phyloP scores from a whole-genome alignment of 2,113 vertebrate species.

The Pedetes capensis region DNA sequence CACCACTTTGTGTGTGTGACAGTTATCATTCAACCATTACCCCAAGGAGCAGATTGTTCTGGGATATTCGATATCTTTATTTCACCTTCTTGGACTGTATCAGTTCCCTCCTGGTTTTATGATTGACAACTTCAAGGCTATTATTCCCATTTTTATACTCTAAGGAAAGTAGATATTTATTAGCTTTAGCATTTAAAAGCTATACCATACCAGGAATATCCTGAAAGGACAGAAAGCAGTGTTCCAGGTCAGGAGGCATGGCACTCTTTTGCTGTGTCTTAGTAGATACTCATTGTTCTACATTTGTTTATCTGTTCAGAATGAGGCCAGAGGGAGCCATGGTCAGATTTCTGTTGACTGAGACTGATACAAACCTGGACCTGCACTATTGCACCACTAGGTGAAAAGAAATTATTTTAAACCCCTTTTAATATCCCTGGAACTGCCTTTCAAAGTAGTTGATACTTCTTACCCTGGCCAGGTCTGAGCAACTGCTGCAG shows the following conservation, averaged over 20 bases:
- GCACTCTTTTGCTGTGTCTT: not conserved
- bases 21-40: not conserved
- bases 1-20: not conserved
- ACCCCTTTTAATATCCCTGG: not conserved
- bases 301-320: slow-evolving; percentile 48
- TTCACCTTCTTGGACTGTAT: not conserved
- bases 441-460: slow-evolving; percentile 14
- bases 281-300: not conserved
- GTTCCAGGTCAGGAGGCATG: slow-evolving; percentile 20
- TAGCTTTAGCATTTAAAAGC: slow-evolving; percentile 15
- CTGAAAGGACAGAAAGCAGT: slow-evolving; percentile 16
- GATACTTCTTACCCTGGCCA: not conserved
- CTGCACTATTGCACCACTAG: not conserved
- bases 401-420: not conserved
- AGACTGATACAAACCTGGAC: not conserved
- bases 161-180: slow-evolving; percentile 43
- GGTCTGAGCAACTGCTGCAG: not conserved
- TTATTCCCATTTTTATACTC: slow-evolving; percentile 26
- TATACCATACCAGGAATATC: not conserved
- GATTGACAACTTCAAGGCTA: not conserved
- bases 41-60: not conserved
- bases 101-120: not conserved
- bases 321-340: slow-evolving; percentile 20
- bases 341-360: slow-evolving; percentile 20
- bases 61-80: not conserved